Evolutionary conservation across 1,140 invertebrate genomes (phyloP), one percentile per base, ranked within the genome.

Genomic region (Grapholita molesta): DNA sequence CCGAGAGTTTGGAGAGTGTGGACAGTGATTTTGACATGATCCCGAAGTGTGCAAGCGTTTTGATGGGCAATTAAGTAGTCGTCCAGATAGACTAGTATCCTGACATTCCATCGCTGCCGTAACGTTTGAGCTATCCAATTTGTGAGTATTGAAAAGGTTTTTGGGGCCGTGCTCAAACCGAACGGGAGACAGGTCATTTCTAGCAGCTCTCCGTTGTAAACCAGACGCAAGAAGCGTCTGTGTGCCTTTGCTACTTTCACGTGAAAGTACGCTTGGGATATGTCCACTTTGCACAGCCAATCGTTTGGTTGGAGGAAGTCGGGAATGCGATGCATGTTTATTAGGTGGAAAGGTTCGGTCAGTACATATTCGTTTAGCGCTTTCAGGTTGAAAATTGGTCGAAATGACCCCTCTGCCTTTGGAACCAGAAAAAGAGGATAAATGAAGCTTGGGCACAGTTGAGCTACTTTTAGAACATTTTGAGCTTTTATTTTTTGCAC

Each of bases 221-320:
- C 68, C 2, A 72, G 55, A 18, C 74, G 66, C 32, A 78, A 52
- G 24, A 74, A 76, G 3, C 74, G 28, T 23, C 72, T 70, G 67
- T 77, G 73, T 9, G 57, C 30, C 18, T 64, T 12, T 9, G 64
- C 68, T 38, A 78, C 66, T 21, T 67, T 64, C 21, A 76, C 38
- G 69, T 93, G 77, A 77, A 94, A 94, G 70, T 89, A 76, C 0
- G 71, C 76, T 33, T 76, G 70, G 12, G 71, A 73, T 30, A 78
- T n/a, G 23, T 78, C 76, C 6, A 78, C 30, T 38, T 76, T 78
- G 66, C 35, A 66, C 64, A 78, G 25, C 70, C 69, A 78, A 48
- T 78, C 74, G 12, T 53, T 30, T 28, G 67, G 48, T 48, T 84
- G 75, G 0, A 84, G 65, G 66, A 84, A 83, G 1, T 77, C 73